Percentiles rank a stretch among this genome's conserved stretches.
These are phyloP conservation scores for Oxygymnocypris stewartii DNA, from an alignment of 2,113 vertebrate genomes.

Conservation along the genomic window DNA sequence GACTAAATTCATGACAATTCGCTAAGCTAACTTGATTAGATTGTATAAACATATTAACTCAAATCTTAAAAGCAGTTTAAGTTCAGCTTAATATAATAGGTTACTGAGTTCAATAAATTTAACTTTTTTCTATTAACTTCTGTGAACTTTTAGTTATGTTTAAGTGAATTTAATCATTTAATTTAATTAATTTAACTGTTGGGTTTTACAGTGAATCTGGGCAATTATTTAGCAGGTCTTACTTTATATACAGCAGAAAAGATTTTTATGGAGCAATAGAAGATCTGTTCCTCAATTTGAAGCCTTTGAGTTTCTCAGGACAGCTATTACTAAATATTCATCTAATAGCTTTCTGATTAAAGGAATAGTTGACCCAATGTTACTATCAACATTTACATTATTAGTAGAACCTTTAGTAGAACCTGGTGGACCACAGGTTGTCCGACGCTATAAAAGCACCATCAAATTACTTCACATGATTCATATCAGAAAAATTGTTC, in stretches of 20 bases:
- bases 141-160: too few relatives aligned
- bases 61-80: too few relatives aligned
- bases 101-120: too few relatives aligned
- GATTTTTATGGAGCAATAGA: neutral
- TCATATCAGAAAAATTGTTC: too few relatives aligned
- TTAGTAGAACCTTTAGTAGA: neutral
- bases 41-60: neutral
- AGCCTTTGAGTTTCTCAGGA: neutral
- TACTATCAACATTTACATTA: neutral
- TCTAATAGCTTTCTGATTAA: neutral
- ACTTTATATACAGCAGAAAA: neutral
- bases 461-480: too few relatives aligned
- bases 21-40: neutral
- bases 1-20: too few relatives aligned
- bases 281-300: neutral
- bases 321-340: neutral
- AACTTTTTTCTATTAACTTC: too few relatives aligned
- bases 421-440: neutral
- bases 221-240: neutral
- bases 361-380: neutral
- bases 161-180: too few relatives aligned
- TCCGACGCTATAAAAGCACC: neutral
- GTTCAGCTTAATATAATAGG: too few relatives aligned
- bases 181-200: neutral
- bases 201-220: neutral